A percentile compares a stretch with the other conserved stretches of the same genome.
Conservation (phyloP, 1,140 invertebrate species). For the Anadara kagoshimensis region DNA sequence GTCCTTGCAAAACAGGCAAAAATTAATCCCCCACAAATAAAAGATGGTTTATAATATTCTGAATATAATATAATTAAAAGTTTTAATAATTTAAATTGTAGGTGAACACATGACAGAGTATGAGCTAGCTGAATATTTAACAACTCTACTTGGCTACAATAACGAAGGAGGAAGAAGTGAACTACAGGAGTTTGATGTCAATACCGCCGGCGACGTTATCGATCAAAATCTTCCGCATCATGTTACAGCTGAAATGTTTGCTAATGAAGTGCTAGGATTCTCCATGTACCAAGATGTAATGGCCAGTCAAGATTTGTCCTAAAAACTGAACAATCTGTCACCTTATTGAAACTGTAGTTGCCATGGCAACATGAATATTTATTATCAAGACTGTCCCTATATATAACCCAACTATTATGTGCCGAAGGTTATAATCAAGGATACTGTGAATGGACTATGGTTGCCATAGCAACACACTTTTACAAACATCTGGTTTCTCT, state of each 20-base stretch:
- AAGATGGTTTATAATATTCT: neutral
- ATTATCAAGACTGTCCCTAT: no score
- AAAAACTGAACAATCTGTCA: no score
- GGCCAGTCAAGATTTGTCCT: no score
- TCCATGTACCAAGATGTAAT: slow-evolving; percentile 42
- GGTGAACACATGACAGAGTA: slow-evolving; percentile 74
- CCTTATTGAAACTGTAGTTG: no score
- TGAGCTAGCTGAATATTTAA: slow-evolving; percentile 73
- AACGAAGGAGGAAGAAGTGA: slow-evolving; percentile 71
- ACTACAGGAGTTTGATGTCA: slow-evolving; percentile 64
- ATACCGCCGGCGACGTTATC: slow-evolving; percentile 60
- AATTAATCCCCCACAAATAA: no score
- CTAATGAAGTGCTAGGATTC: slow-evolving; percentile 70
- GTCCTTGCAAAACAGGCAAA: no score
- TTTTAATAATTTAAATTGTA: slow-evolving; percentile 39
- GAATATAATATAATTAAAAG: neutral
- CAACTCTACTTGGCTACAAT: slow-evolving; percentile 70
- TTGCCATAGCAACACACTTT: no score
- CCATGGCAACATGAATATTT: no score
- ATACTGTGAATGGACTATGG: no score
- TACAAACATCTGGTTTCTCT: no score
- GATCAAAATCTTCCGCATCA: slow-evolving; percentile 68
- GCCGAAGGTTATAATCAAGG: no score
- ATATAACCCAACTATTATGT: no score
- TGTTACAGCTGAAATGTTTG: slow-evolving; percentile 66